Evolutionary conservation across 1,140 invertebrate genomes (phyloP), one percentile per base, ranked within the genome.

Genomic region (Drosophila pachea): DNA sequence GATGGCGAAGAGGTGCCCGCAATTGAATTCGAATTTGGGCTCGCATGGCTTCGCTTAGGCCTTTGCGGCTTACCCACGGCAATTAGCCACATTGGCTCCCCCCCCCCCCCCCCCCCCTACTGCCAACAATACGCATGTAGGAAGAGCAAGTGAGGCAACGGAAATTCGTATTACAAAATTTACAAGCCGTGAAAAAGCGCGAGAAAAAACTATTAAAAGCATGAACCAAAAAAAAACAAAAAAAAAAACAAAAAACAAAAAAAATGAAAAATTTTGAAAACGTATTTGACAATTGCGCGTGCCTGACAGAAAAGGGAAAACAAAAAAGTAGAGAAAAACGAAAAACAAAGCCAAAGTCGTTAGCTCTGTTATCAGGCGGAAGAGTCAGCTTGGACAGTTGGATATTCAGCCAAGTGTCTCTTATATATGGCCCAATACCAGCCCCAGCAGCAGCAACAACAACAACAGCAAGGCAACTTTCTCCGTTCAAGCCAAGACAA

Each of bases 101-200:
- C 22, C 3, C 22, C 3, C 22, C 3, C 22, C 3, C 22, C 3
- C 22, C 68, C 38, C 56, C 33, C 40, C 61, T 54, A 66, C 54
- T 22, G 61, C 62, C 45, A 35, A 50, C 22, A 50, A 31, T 64
- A 14, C 11, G 36, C 16, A 66, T 35, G 47, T 69, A 71, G 71
- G 70, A 74, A 79, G 73, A 58, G 68, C 64, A 72, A 63, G 63
- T 83, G 78, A 76, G 70, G 75, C 75, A 83, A 84, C 72, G 68
- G 64, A 78, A 83, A 84, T 81, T 76, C 55, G 71, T 78, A 83
- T 83, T 84, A 84, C 78, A 83, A 83, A 71, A 83, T 61, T 72
- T 66, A 77, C 78, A 65, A 74, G 43, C 73, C 58, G 68, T 65
- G 52, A 72, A 82, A 68, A 62, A 14, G 49, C 9, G 12, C 22